Conservation (phyloP, 37 sponge, comb jelly and placozoan species). For the Diacarnus erythraeanus region DNA sequence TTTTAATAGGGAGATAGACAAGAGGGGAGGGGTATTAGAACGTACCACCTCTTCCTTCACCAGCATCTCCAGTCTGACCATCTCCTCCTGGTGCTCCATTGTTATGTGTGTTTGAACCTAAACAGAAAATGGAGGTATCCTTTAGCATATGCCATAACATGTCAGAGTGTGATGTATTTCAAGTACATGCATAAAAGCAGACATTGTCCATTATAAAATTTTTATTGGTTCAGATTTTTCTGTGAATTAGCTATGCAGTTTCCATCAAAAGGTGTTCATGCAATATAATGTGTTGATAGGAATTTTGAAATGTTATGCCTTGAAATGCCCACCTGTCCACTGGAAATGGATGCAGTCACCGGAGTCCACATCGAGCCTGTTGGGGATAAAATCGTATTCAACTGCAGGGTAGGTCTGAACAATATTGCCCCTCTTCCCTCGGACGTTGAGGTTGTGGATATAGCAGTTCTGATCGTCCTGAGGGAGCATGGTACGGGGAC, state of each 20-base stretch:
- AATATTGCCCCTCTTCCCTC: conserved; percentile 99
- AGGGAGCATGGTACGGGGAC: conserved; percentile 26
- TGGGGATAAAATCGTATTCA: conserved; percentile 99
- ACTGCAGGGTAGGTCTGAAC: conserved; percentile 95
- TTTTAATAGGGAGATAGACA: not conserved
- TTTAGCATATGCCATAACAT: too few relatives aligned
- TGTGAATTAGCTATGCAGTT: too few relatives aligned
- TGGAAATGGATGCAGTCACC: conserved; percentile 88
- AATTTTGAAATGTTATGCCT: not conserved
- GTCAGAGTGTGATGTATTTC: too few relatives aligned
- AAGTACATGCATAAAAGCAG: too few relatives aligned
- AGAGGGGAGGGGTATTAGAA: not conserved
- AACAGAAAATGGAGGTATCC: too few relatives aligned
- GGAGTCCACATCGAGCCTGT: conserved; percentile 50
- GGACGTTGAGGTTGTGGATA: conserved; percentile 93
- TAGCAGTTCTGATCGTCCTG: conserved; percentile 9
- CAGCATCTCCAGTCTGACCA: conserved; percentile 99
- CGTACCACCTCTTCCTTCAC: conserved; percentile 93
- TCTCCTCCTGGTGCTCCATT: conserved; percentile 92
- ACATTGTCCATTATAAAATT: too few relatives aligned
- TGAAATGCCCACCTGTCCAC: conserved; percentile 83
- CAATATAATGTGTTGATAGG: not conserved
- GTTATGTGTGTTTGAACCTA: conserved; percentile 99
- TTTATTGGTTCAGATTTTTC: too few relatives aligned
- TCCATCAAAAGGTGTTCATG: too few relatives aligned